Conservation (phyloP, 2,888 invertebrate genomes). For the Bugulina stolonifera region DNA sequence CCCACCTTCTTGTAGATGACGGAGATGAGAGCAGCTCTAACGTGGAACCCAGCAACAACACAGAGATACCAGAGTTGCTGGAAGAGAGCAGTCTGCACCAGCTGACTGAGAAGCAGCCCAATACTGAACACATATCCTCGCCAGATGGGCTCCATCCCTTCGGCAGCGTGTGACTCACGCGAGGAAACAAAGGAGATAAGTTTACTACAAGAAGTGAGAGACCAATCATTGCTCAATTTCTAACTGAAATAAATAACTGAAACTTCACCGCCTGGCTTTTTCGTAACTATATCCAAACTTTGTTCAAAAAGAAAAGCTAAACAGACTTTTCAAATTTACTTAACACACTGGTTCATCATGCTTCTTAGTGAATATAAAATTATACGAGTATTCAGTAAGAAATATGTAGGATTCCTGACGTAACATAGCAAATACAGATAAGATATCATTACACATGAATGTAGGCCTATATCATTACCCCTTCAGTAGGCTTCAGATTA, state of each 20-base stretch:
- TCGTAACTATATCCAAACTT: too few species aligned
- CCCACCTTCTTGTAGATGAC: slow-evolving; percentile 48
- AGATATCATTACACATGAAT: too few species aligned
- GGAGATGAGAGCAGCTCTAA: slow-evolving; percentile 42
- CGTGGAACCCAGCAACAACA: slow-evolving; percentile 40
- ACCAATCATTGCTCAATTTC: too few species aligned
- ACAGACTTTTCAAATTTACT: too few species aligned
- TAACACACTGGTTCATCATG: too few species aligned
- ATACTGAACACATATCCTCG: slow-evolving; percentile 18
- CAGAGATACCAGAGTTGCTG: slow-evolving; percentile 35
- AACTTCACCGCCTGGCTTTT: too few species aligned
- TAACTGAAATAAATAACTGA: too few species aligned
- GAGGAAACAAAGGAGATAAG: not conserved
- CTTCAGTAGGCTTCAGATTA: too few species aligned
- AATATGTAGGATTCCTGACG: not conserved
- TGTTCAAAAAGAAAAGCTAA: too few species aligned
- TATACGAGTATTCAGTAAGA: not conserved
- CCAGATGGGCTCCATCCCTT: not conserved
- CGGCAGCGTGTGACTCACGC: not conserved
- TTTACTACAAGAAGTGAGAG: slow-evolving; percentile 22
- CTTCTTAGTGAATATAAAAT: not conserved
- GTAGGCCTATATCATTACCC: too few species aligned
- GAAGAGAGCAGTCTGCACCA: slow-evolving; percentile 24
- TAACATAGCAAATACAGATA: too few species aligned
- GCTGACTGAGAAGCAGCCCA: slow-evolving; percentile 22